Conservation (phyloP, 2,113 vertebrate genomes). For the Tylochromis polylepis region DNA sequence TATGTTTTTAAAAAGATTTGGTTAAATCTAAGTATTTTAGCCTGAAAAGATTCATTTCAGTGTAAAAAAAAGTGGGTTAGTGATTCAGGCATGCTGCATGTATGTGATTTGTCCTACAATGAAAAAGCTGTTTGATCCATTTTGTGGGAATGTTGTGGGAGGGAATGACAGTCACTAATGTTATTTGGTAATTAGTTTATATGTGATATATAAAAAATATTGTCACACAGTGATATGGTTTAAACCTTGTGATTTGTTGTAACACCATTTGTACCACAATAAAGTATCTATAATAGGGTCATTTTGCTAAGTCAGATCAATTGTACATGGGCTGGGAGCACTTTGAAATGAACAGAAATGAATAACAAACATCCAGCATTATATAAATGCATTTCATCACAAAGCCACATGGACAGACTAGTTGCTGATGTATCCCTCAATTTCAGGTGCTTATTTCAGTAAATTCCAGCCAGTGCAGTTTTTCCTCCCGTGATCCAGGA, state of each 20-base stretch:
- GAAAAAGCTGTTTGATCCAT: neutral
- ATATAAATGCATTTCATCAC: neutral
- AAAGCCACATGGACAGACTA: neutral
- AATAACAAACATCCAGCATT: neutral
- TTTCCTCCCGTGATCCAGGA: neutral
- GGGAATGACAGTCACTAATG: neutral
- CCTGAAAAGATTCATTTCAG: no score
- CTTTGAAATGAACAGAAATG: neutral
- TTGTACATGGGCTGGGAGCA: neutral
- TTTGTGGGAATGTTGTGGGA: neutral
- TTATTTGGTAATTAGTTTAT: neutral
- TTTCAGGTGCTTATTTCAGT: neutral
- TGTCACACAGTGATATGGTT: neutral
- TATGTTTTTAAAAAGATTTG: neutral
- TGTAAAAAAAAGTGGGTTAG: no score
- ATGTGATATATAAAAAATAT: neutral
- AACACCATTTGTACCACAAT: neutral
- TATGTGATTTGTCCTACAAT: neutral
- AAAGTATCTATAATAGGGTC: neutral
- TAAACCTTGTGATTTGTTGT: neutral
- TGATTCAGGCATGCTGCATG: no score
- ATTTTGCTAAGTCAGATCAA: neutral
- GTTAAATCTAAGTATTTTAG: neutral
- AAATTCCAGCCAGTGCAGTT: neutral
- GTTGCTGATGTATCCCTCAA: neutral